Conservation (phyloP, 2,113 vertebrate genomes). For the Melanerpes formicivorus region DNA sequence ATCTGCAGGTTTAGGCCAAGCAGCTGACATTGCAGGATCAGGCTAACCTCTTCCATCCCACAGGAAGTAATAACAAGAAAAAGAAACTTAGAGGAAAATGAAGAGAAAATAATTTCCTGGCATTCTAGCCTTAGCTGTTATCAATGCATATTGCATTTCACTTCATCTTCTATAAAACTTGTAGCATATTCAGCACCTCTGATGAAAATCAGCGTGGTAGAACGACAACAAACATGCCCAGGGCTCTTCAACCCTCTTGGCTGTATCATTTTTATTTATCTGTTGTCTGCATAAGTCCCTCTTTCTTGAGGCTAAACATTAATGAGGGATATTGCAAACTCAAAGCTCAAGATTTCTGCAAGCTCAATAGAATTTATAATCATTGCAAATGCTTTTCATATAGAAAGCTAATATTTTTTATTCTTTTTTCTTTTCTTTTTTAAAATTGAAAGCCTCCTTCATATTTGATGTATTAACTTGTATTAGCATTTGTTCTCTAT, state of each 20-base stretch:
- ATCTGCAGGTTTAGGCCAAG: not conserved
- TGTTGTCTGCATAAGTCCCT: constrained; percentile 27
- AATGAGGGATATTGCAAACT: constrained; percentile 57
- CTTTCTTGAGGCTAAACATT: constrained; percentile 64
- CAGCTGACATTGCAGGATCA: constrained; percentile 28
- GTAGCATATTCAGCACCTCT: constrained; percentile 50
- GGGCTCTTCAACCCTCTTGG: constrained; percentile 57
- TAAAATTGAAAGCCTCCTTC: constrained; percentile 33
- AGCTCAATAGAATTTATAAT: constrained; percentile 60
- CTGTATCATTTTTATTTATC: constrained; percentile 63
- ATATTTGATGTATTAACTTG: constrained; percentile 41
- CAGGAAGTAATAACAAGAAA: constrained; percentile 30
- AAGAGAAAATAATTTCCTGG: constrained; percentile 55
- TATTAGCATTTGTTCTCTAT: constrained; percentile 55
- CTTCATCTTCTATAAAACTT: constrained; percentile 23
- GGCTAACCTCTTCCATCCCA: constrained; percentile 35
- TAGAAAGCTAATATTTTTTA: constrained; percentile 48
- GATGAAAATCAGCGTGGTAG: constrained; percentile 43
- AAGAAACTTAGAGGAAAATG: constrained; percentile 41
- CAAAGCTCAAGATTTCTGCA: constrained; percentile 60
- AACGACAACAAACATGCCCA: constrained; percentile 43
- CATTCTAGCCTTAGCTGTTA: constrained; percentile 23
- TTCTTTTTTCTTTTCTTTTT: not conserved
- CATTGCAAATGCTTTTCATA: constrained; percentile 33
- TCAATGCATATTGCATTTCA: constrained; percentile 43